phyloP scores from a whole-genome alignment of 1,140 invertebrate genomes.

The Cotesia typhae region DNA sequence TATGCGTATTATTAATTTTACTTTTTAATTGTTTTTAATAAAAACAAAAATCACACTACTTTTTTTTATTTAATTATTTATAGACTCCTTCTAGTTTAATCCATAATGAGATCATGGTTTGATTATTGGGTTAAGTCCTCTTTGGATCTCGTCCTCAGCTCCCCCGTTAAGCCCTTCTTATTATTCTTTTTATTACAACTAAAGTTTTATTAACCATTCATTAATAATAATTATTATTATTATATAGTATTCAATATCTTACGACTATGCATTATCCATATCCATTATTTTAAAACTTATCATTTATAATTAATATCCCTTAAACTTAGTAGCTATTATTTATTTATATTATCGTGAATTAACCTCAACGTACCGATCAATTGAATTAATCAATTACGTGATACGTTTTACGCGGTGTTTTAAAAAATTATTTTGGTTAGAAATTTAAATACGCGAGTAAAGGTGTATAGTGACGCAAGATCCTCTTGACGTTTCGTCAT shows the following conservation, averaged over 20 bases:
- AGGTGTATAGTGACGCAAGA: too few relatives aligned
- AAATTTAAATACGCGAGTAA: too few relatives aligned
- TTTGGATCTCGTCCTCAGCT: conserved; percentile 65
- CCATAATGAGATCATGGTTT: conserved; percentile 66
- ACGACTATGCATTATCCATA: background rate
- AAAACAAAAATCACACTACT: conserved; percentile 50
- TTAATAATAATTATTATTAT: conserved; percentile 8
- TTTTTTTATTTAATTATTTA: conserved; percentile 41
- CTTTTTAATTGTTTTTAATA: conserved; percentile 8
- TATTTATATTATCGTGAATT: background rate
- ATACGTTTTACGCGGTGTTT: too few relatives aligned
- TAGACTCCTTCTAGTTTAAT: conserved; percentile 64
- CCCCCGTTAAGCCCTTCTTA: conserved; percentile 37
- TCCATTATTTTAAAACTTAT: too few relatives aligned
- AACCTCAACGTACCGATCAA: too few relatives aligned
- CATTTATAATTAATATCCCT: too few relatives aligned
- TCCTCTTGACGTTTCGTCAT: too few relatives aligned
- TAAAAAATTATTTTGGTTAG: too few relatives aligned
- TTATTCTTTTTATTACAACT: conserved; percentile 40
- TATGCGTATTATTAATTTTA: background rate
- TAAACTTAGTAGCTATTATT: background rate
- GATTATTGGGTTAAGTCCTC: conserved; percentile 66
- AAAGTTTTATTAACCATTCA: background rate
- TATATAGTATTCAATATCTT: background rate
- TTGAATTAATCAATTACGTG: too few relatives aligned